Conservation (phyloP, 2,888 invertebrate species). For the Eristalis pertinax region DNA sequence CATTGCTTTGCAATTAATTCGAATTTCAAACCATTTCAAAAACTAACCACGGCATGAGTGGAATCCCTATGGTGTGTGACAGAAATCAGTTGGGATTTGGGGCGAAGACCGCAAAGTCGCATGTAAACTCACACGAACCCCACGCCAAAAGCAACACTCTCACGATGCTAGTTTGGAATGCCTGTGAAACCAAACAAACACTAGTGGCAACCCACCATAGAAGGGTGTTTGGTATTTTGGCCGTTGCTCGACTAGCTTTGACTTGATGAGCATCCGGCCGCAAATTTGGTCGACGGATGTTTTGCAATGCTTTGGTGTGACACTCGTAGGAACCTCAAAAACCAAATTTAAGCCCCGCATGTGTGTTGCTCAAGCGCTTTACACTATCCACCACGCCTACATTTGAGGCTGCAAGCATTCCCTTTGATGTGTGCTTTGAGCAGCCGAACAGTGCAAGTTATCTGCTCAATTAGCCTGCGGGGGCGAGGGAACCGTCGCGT, state of each 20-base stretch:
- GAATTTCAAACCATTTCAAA: background rate
- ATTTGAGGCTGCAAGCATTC: background rate
- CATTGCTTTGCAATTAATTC: background rate
- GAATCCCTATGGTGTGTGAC: background rate
- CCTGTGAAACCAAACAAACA: background rate
- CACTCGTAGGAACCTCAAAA: background rate
- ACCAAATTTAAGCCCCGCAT: too few relatives aligned
- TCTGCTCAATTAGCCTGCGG: constrained; percentile 5
- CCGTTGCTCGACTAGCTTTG: background rate
- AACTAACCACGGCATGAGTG: background rate
- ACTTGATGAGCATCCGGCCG: background rate
- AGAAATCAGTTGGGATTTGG: background rate
- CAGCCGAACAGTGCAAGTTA: background rate
- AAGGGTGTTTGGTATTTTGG: background rate
- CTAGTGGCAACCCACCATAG: background rate
- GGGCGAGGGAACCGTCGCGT: constrained; percentile 15
- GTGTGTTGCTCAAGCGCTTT: too few relatives aligned
- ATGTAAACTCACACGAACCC: too few relatives aligned
- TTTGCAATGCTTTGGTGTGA: background rate
- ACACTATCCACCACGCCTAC: too few relatives aligned
- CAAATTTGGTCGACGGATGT: background rate
- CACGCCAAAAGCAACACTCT: background rate
- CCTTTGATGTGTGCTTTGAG: background rate
- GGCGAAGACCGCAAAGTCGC: background rate
- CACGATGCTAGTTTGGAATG: background rate